These are phyloP conservation scores for Ctenopoma multispine DNA, from an alignment of 2,797 vertebrate species.

Conservation along the genomic window DNA sequence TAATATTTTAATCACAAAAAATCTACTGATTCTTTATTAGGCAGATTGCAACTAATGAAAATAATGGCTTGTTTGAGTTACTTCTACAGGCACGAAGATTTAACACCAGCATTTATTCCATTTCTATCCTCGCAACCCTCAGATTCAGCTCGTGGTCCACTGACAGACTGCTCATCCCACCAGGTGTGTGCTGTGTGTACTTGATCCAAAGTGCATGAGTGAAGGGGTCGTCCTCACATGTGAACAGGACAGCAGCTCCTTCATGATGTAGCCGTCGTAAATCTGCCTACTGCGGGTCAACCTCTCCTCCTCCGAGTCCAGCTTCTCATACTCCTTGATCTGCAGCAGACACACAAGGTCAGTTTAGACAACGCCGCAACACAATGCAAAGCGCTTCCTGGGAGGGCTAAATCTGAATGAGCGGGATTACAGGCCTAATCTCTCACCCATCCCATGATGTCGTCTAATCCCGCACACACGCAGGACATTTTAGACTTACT, in stretches of 20 bases:
- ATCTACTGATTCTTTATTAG: too few relatives aligned
- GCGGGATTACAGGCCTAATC: conserved; percentile 65
- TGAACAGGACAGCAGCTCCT: conserved; percentile 96
- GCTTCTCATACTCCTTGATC: conserved; percentile 98
- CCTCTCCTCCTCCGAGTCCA: conserved; percentile 94
- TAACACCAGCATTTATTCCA: too few relatives aligned
- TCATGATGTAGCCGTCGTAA: conserved; percentile 97
- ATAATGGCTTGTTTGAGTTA: too few relatives aligned
- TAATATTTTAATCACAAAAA: too few relatives aligned
- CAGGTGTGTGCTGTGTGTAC: conserved; percentile 9
- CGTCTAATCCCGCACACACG: conserved; percentile 36
- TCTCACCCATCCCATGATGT: conserved; percentile 24
- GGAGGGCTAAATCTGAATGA: conserved; percentile 37
- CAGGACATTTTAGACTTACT: conserved; percentile 76
- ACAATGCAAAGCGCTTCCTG: conserved; percentile 25
- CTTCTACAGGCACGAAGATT: too few relatives aligned
- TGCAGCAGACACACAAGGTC: conserved; percentile 66
- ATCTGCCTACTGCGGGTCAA: conserved; percentile 92
- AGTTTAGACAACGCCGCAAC: background rate
- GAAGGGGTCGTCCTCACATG: conserved; percentile 83
- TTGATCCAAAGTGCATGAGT: background rate
- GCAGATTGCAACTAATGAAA: too few relatives aligned
- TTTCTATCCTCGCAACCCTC: too few relatives aligned
- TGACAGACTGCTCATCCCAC: background rate
- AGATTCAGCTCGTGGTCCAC: background rate